Evolutionary conservation across 2,888 invertebrate genomes (phyloP).

Genomic region (Blastobasis lacticolella): DNA sequence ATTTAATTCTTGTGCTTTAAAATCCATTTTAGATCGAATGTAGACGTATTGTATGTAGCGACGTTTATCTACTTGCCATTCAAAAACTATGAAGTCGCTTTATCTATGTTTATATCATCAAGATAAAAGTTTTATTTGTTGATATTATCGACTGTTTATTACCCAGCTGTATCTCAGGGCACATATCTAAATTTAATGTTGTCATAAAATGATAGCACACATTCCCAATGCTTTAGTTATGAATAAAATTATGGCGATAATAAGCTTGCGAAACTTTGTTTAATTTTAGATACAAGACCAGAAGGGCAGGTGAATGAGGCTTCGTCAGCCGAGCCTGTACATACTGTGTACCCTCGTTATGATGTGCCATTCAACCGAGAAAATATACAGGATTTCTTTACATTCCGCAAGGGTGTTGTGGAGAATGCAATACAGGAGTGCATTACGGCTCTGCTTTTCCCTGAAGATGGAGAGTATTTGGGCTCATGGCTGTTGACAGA

Average conservation of each 20-base stretch:
- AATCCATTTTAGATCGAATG: too few species aligned
- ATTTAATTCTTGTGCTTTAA: not conserved
- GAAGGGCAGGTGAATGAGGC: conserved; percentile 35
- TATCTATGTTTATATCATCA: too few species aligned
- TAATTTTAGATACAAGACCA: conserved; percentile 43
- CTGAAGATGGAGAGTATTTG: conserved; percentile 80
- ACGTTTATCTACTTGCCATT: too few species aligned
- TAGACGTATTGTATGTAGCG: too few species aligned
- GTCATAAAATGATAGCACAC: too few species aligned
- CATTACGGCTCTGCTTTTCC: conserved; percentile 76
- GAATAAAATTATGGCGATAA: too few species aligned
- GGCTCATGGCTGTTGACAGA: conserved; percentile 88
- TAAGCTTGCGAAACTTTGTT: not conserved
- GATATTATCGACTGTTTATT: too few species aligned
- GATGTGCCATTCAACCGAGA: conserved; percentile 66
- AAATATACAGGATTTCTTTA: conserved; percentile 80
- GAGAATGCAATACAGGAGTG: conserved; percentile 83
- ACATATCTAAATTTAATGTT: too few species aligned
- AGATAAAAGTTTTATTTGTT: too few species aligned
- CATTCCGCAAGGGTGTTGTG: conserved; percentile 82
- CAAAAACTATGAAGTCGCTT: too few species aligned
- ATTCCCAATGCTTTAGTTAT: too few species aligned
- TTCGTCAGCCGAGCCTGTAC: conserved; percentile 31
- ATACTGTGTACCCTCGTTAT: conserved; percentile 56
- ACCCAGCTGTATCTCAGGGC: too few species aligned